Percentiles rank a stretch among this genome's conserved stretches.
phyloP scores from a whole-genome alignment of 2,888 invertebrate genomes.

The Pseudococcus longispinus region DNA sequence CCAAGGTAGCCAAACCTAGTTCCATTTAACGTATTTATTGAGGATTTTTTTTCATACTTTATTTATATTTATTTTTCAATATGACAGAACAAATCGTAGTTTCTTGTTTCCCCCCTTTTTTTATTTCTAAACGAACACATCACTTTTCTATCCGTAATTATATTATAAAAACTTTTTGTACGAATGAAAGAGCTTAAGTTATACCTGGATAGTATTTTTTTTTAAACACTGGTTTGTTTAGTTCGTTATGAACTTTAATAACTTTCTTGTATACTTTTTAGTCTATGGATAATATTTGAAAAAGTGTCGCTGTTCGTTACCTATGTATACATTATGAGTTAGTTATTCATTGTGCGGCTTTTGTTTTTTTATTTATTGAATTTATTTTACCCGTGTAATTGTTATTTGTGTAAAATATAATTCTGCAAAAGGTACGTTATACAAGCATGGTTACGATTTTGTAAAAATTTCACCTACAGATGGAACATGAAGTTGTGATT shows the following conservation, averaged over 20 bases:
- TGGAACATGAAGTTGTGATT: slow-evolving; percentile 41
- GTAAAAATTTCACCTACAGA: slow-evolving; percentile 3
- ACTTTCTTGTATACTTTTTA: slow-evolving; percentile 20
- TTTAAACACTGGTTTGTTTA: slow-evolving; percentile 8
- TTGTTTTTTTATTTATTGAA: neutral
- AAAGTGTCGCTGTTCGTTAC: slow-evolving; percentile 25
- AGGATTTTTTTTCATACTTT: neutral
- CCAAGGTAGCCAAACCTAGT: neutral
- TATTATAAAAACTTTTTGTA: neutral
- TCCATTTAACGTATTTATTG: slow-evolving; percentile 30
- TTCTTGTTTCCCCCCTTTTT: neutral
- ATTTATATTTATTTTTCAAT: neutral
- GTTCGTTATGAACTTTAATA: slow-evolving; percentile 4
- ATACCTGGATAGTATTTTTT: neutral
- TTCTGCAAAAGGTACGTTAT: neutral
- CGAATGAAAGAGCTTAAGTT: slow-evolving; percentile 30
- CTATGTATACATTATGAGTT: neutral
- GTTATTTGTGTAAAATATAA: neutral
- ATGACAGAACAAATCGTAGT: slow-evolving; percentile 7
- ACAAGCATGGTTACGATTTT: neutral
- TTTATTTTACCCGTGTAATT: neutral
- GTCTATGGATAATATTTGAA: neutral
- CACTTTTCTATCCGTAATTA: slow-evolving; percentile 31
- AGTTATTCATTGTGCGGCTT: neutral
- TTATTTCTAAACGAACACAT: slow-evolving; percentile 27